Percentiles rank a stretch among this genome's conserved stretches.
Evolutionary conservation across 2,113 vertebrate species (phyloP).

Genomic region (Rhynchomys soricoides): DNA sequence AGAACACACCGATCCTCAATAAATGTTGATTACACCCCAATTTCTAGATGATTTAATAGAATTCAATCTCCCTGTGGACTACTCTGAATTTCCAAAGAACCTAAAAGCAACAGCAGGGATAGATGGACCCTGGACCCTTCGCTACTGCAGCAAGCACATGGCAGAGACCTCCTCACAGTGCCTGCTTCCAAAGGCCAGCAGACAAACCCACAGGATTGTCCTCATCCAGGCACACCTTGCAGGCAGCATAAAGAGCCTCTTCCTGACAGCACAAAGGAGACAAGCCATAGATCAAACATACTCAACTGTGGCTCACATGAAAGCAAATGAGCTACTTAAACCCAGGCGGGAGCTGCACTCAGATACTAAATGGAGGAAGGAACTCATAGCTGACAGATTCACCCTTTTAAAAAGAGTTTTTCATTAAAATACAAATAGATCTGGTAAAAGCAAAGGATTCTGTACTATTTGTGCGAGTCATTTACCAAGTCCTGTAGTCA

Average conservation of each 20-base stretch:
- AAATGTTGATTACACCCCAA: neutral
- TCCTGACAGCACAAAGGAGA: too few relatives aligned
- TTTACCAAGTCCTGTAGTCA: neutral
- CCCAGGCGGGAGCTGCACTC: neutral
- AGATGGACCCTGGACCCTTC: neutral
- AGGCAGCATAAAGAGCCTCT: neutral
- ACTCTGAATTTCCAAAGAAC: neutral
- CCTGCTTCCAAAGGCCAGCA: neutral
- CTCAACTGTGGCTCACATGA: neutral
- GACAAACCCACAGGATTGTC: too few relatives aligned
- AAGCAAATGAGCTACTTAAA: neutral
- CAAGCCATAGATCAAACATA: neutral
- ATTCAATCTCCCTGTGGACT: neutral
- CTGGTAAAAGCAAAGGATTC: conserved; percentile 18
- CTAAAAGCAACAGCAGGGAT: neutral
- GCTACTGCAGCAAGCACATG: too few relatives aligned
- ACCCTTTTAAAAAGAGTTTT: neutral
- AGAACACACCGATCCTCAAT: neutral
- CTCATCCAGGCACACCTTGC: rapidly evolving
- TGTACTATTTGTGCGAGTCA: neutral
- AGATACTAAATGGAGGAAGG: neutral
- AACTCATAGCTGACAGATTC: neutral
- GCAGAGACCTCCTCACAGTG: rapidly evolving
- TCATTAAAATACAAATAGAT: neutral
- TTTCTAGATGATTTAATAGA: neutral